Conservation (phyloP, 2,113 vertebrate species). For the Hippocampus barbouri region DNA sequence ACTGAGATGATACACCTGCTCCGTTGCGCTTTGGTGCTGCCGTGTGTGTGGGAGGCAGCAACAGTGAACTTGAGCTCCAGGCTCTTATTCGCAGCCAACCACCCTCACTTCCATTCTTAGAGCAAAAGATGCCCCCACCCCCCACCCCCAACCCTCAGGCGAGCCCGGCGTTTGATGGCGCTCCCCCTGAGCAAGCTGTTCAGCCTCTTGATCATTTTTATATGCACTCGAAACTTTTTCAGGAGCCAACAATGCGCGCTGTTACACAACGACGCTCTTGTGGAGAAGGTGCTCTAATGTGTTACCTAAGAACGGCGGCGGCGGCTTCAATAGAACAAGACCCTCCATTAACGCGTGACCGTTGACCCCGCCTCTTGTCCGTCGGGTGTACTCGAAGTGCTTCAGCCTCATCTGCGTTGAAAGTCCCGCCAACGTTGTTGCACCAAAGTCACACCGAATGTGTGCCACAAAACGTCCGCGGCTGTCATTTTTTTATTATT, state of each 20-base stretch:
- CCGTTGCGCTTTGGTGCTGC: slow-evolving; percentile 35
- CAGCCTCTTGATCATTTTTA: slow-evolving; percentile 40
- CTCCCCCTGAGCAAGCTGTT: slow-evolving; percentile 34
- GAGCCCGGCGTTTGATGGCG: not conserved
- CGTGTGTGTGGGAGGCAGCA: slow-evolving; percentile 57
- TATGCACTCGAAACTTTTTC: slow-evolving; percentile 36
- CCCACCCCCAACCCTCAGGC: slow-evolving; percentile 34
- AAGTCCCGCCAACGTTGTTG: not conserved
- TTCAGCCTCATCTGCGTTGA: not conserved
- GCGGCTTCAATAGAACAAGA: slow-evolving; percentile 46
- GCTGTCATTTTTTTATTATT: no score
- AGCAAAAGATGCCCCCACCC: slow-evolving; percentile 12
- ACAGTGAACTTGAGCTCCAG: slow-evolving; percentile 51
- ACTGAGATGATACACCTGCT: slow-evolving; percentile 42
- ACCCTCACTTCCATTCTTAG: slow-evolving; percentile 52
- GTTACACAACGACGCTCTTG: slow-evolving; percentile 57
- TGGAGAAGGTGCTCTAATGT: slow-evolving; percentile 48
- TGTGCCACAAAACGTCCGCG: not conserved
- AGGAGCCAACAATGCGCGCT: slow-evolving; percentile 47
- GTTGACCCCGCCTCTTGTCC: not conserved
- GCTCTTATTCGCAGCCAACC: slow-evolving; percentile 62
- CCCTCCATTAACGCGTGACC: not conserved
- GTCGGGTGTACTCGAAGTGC: not conserved
- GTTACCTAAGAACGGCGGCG: slow-evolving; percentile 50
- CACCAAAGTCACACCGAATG: not conserved